Evolutionary conservation across 2,888 invertebrate genomes (phyloP).

Genomic region (Leptopilina syphax): DNA sequence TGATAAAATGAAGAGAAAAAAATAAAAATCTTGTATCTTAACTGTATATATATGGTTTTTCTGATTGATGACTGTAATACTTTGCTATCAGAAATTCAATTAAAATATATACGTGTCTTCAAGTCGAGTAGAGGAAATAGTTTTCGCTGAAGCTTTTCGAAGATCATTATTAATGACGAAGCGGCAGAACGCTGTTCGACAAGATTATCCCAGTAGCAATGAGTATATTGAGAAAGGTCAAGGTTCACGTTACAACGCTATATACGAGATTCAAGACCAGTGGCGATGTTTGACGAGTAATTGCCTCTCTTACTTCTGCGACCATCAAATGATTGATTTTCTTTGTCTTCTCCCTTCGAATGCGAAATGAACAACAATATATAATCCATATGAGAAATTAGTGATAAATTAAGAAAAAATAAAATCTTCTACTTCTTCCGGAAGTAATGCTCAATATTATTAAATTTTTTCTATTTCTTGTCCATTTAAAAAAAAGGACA

Average conservation of each 20-base stretch:
- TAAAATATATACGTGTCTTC: conserved; percentile 49
- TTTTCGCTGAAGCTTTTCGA: conserved; percentile 1
- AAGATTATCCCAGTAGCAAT: conserved; percentile 36
- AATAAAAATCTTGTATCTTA: too few species aligned
- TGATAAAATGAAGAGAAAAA: too few species aligned
- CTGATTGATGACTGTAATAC: too few species aligned
- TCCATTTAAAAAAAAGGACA: neutral
- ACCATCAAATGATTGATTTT: conserved; percentile 36
- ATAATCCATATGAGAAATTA: neutral
- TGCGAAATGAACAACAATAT: neutral
- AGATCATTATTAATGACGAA: conserved; percentile 36
- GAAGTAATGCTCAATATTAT: too few species aligned
- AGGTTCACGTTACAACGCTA: conserved; percentile 57
- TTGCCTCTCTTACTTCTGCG: conserved; percentile 32
- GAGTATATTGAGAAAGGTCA: conserved; percentile 60
- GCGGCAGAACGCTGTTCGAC: conserved; percentile 25
- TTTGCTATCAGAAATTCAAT: too few species aligned
- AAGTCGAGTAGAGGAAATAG: conserved; percentile 26
- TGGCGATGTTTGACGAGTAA: conserved; percentile 39
- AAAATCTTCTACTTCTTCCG: neutral
- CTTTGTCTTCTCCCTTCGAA: conserved; percentile 1
- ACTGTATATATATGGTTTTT: too few species aligned
- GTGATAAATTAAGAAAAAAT: neutral
- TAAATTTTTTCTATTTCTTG: neutral
- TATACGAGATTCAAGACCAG: conserved; percentile 31